phyloP scores from a whole-genome alignment of 2,888 invertebrate genomes.

The Melanargia galathea region DNA sequence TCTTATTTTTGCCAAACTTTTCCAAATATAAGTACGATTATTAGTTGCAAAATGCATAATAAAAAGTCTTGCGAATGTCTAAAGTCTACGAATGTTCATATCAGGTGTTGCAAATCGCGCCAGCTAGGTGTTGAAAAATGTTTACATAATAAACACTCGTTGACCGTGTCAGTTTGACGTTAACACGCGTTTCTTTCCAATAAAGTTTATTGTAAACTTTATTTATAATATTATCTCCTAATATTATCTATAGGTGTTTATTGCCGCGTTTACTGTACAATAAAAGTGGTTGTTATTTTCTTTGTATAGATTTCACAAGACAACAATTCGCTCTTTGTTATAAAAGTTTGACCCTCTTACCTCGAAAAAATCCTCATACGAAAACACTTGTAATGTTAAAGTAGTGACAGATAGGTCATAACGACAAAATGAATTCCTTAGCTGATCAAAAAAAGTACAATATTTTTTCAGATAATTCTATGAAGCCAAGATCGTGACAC shows the following conservation, averaged over 20 bases:
- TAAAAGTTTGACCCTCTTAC: conserved; percentile 16
- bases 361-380: not conserved
- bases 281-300: conserved; percentile 20
- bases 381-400: conserved; percentile 1
- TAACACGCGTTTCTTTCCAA: conserved; percentile 20
- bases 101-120: conserved; percentile 35
- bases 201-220: conserved; percentile 32
- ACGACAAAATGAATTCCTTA: too few species aligned
- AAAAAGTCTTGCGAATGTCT: not conserved
- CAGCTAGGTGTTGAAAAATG: conserved; percentile 39
- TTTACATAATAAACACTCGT: conserved; percentile 33
- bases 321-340: conserved; percentile 17
- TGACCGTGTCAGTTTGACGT: conserved; percentile 35
- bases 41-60: too few species aligned
- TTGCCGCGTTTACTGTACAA: conserved; percentile 12
- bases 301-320: conserved; percentile 22
- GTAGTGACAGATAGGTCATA: not conserved
- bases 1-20: too few species aligned
- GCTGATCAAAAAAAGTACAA: too few species aligned
- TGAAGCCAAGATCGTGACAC: too few species aligned
- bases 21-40: too few species aligned
- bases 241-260: conserved; percentile 21
- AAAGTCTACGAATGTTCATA: conserved; percentile 12
- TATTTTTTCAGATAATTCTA: too few species aligned
- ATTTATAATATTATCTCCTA: too few species aligned